Evolutionary conservation across 2,888 invertebrate species (phyloP).

Genomic region (Blastobasis lacticolella): DNA sequence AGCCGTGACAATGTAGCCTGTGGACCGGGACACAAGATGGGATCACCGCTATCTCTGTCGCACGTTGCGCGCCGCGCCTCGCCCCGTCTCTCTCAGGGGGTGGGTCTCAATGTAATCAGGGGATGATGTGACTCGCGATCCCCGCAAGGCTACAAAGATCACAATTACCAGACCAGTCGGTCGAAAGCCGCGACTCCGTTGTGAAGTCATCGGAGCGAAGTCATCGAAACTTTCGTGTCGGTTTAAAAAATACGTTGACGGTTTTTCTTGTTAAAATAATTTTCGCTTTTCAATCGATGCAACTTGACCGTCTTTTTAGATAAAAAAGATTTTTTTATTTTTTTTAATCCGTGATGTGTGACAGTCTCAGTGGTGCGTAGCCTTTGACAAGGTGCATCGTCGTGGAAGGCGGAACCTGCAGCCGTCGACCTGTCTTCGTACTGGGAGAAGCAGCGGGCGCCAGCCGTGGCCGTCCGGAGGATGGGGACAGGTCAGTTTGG

Average conservation of each 20-base stretch:
- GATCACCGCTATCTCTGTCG: conserved; percentile 61
- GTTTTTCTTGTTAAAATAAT: neutral
- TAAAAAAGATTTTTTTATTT: neutral
- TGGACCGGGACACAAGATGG: conserved; percentile 78
- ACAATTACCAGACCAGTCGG: conserved; percentile 73
- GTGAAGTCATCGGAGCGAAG: conserved; percentile 58
- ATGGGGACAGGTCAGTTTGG: conserved; percentile 80
- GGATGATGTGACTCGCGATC: conserved; percentile 74
- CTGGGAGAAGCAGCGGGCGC: conserved; percentile 77
- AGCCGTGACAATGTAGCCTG: conserved; percentile 72
- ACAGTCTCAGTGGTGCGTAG: no score
- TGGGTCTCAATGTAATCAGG: conserved; percentile 73
- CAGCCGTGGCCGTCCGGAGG: conserved; percentile 76
- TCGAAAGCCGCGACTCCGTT: conserved; percentile 65
- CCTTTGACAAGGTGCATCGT: conserved; percentile 3
- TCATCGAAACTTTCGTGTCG: conserved; percentile 34
- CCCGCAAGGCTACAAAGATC: conserved; percentile 71
- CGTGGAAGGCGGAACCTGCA: conserved; percentile 16
- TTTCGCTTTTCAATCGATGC: no score
- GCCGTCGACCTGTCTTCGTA: conserved; percentile 67
- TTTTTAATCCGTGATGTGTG: neutral
- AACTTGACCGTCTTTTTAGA: neutral
- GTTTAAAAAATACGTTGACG: conserved; percentile 12
- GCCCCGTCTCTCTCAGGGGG: conserved; percentile 54
- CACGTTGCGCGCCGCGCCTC: conserved; percentile 16